These are phyloP conservation scores for Phrynocephalus versicolor DNA, from an alignment of 2,113 vertebrate species.

Conservation along the genomic window DNA sequence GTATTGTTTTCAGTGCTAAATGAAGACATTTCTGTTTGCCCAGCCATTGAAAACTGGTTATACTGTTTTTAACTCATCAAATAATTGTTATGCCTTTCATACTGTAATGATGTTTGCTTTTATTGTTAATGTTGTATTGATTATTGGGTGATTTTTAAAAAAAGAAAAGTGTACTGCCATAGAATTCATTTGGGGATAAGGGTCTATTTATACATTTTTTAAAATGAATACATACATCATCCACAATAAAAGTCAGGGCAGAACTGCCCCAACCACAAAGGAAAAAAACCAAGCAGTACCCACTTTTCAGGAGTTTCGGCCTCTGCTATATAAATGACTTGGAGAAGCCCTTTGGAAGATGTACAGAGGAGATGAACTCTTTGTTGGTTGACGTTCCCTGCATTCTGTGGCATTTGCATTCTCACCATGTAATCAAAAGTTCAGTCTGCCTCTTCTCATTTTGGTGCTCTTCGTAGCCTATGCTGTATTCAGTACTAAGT, in stretches of 20 bases:
- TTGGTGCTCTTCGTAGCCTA: background rate
- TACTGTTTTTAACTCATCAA: background rate
- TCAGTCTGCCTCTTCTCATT: background rate
- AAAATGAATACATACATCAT: background rate
- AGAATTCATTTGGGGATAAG: background rate
- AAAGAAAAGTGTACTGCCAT: background rate
- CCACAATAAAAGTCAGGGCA: background rate
- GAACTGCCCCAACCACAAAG: background rate
- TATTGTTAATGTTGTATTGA: background rate
- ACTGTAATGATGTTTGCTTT: background rate
- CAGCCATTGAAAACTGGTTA: background rate
- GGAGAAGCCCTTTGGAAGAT: background rate
- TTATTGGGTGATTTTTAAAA: background rate
- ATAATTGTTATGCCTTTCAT: background rate
- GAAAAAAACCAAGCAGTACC: background rate
- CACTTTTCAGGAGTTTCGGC: background rate
- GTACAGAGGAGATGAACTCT: background rate
- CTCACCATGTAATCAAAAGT: background rate
- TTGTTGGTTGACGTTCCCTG: background rate
- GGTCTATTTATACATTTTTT: background rate
- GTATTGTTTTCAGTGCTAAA: background rate
- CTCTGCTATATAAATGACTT: background rate
- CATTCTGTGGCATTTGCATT: background rate
- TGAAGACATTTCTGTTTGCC: background rate
- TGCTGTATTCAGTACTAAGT: background rate